Base-by-base conservation (phyloP, 2,888 invertebrate species). In the Tetrapedia diversipes region DNA sequence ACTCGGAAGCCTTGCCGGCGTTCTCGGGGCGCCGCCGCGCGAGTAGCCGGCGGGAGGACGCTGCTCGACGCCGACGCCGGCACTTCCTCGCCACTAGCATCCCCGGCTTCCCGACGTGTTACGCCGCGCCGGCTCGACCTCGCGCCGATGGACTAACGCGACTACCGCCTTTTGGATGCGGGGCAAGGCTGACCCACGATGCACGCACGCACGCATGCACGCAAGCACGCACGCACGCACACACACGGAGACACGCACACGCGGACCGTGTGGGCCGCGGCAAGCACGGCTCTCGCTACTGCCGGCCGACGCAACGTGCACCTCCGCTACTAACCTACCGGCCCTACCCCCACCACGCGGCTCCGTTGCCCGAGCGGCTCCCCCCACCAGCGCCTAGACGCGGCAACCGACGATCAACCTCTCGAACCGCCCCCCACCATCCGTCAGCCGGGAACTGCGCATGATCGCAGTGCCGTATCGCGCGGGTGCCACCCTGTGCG, bases 221-320 rank as follows among this genome's bases (percentile, higher is more conserved):
- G n/a, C n/a, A n/a, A n/a, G 66, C 77, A 59, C 67, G 41, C 77
- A 41, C 66, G 39, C 24, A 61, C 37, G 49, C 60, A 27, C 22
- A 56, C 22, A 22, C 51, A 24, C 57, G 43, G n/a, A n/a, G n/a
- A n/a, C 61, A 63, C 49, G 54, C 34, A 61, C 61, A 19, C 37
- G 61, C 51, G 64, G 70, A n/a, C 77, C 79, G 83, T 80, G 85
- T 89, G 87, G 89, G 89, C 89, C 89, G 90, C 86, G 87, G 86
- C 82, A 81, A 87, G 87, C 90, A 89, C 89, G 89, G 89, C 89
- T 86, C 85, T 88, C 86, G 86, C 90, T 90, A 90, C 90, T 90
- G 89, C 89, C 90, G 90, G 90, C 89, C 88, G 88, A 81, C 88
- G 88, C 89, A 91, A 90, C 90, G 90, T 91, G 89, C 87, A 88